Evolutionary conservation across 2,888 invertebrate species (phyloP), one percentile per base, ranked within the genome.

Genomic region (Microlaimidae sp.): DNA sequence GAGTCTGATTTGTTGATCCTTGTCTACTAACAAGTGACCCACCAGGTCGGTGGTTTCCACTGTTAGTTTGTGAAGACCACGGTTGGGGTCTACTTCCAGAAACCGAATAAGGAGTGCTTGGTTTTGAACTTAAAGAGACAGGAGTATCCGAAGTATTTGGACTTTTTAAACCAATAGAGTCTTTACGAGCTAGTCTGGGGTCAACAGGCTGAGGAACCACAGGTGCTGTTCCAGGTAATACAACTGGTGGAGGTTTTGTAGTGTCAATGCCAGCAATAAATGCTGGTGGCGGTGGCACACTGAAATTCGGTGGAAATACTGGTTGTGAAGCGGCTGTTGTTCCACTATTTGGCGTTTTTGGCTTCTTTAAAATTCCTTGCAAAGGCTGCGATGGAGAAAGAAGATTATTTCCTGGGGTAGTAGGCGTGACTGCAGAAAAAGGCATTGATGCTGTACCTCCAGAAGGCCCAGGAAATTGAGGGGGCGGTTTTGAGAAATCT

Each of bases 361-460:
- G 46, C 24, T 52, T 55, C 41, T 55, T 55, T 28, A 56, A 41
- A n/a, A 56, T 56, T 28, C 56, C 56, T 13, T 56, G 56, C 17
- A 56, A 19, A 7, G 55, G 55, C 19, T 45, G 51, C 19, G 54
- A 51, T 5, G 53, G 42, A 17, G 38, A 19, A 38, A 38, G n/a
- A n/a, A n/a, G n/a, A n/a, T n/a, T n/a, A n/a, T n/a, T n/a, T n/a
- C n/a, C n/a, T n/a, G n/a, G n/a, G n/a, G n/a, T n/a, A n/a, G n/a
- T n/a, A n/a, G n/a, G n/a, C n/a, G n/a, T 38, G 13, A 10, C 38
- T 38, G 38, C 38, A 38, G 38, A 38, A 13, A 38, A 38, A n/a
- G 38, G 38, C 38, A n/a, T n/a, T n/a, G 38, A 38, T n/a, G 10
- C 13, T 38, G 10, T n/a, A n/a, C 10, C 38, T n/a, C 13, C 13